phyloP scores from a whole-genome alignment of 2,113 vertebrate genomes.

The Xenopus borealis region DNA sequence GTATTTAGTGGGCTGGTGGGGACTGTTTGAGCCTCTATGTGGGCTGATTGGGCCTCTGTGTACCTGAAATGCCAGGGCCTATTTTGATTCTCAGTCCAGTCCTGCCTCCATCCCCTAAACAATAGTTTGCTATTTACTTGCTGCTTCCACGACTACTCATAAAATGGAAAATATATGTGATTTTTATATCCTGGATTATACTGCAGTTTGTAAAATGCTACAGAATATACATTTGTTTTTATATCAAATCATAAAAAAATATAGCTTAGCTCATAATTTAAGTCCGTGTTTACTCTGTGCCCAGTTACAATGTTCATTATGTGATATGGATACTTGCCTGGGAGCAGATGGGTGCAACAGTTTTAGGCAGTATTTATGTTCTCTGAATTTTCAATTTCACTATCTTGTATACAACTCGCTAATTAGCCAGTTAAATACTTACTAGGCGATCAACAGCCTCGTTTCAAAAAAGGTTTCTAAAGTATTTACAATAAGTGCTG shows the following conservation, averaged over 20 bases:
- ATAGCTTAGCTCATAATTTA: not conserved
- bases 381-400: slow-evolving; percentile 18
- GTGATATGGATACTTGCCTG: slow-evolving; percentile 34
- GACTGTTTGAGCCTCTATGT: no score
- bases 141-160: not conserved
- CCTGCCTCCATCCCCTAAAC: slow-evolving; percentile 9
- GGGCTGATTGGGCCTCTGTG: no score
- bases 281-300: slow-evolving; percentile 19
- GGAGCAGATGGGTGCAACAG: slow-evolving; percentile 39
- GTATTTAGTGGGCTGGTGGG: no score
- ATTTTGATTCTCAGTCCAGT: no score
- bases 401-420: not conserved
- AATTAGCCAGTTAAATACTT: slow-evolving; percentile 30
- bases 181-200: not conserved
- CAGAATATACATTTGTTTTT: slow-evolving; percentile 10
- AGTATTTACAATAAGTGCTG: slow-evolving; percentile 22
- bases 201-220: not conserved
- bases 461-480: slow-evolving; percentile 12
- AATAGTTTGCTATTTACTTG: not conserved
- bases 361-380: slow-evolving; percentile 27
- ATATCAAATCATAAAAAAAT: slow-evolving; percentile 15
- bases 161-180: slow-evolving; percentile 1
- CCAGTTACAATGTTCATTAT: slow-evolving; percentile 26
- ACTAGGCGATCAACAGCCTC: slow-evolving; percentile 16
- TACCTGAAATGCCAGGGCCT: no score